Base-by-base conservation (phyloP, 1,140 invertebrate species). In the Planococcus citri region DNA sequence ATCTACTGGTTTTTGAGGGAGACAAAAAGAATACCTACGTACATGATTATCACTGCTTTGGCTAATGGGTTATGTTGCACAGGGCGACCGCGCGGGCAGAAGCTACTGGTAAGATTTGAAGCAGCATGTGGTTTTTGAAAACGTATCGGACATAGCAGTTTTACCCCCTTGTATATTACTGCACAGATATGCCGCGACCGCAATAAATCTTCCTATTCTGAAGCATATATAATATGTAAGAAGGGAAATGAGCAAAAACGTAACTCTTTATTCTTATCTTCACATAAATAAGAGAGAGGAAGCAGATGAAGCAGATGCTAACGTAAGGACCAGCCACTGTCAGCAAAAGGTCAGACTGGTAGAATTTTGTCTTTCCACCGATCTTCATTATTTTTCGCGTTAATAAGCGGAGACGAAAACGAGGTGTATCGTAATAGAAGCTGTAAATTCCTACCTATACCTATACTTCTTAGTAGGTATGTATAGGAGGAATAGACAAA, bases 231-330 rank as follows among this genome's bases (percentile, higher is more conserved):
- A n/a, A n/a, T n/a, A n/a, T 33, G 17, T 51, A 51, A 51, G 41
- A 51, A 51, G 41, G 41, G 41, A 51, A 51, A 51, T 51, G 41
- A 51, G 41, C 41, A n/a, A 51, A 51, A 51, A 51, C 41, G 29
- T 51, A 51, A 51, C 41, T 51, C 41, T 51, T 51, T 51, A 51
- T 51, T 51, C 41, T 51, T 51, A 51, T 51, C 41, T 51, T 6
- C 41, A 51, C 41, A 51, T 51, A 51, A 51, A 51, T 51, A 51
- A 51, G 41, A 51, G 41, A 51, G 41, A n/a, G n/a, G n/a, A n/a
- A n/a, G n/a, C n/a, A n/a, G n/a, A n/a, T n/a, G 41, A 51, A 51
- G 41, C 41, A 51, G 41, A 51, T 51, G 41, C 41, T 51, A 51
- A 51, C 41, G 4, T 17, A 51, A 51, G 41, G 41, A 51, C 41